A percentile compares a stretch with the other conserved stretches of the same genome.
Evolutionary conservation across 2,888 invertebrate species (phyloP).

Genomic region (Sphecodes monilicornis): DNA sequence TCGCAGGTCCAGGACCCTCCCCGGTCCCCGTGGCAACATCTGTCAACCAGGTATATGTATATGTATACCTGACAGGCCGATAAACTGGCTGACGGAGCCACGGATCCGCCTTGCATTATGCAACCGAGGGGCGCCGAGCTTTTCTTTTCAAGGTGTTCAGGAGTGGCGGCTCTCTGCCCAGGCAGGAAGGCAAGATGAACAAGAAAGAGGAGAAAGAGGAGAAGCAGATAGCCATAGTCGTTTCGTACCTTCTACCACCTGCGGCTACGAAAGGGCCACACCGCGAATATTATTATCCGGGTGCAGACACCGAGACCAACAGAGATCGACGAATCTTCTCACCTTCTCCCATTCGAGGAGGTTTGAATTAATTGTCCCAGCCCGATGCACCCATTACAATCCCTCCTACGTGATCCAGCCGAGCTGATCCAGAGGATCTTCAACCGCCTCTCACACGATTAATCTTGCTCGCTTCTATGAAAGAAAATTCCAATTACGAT

Average conservation of each 20-base stretch:
- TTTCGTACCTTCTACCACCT: constrained; percentile 55
- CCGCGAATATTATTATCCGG: constrained; percentile 65
- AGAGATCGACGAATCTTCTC: constrained; percentile 47
- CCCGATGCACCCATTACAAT: constrained; percentile 49
- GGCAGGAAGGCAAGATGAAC: constrained; percentile 19
- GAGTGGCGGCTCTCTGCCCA: constrained; percentile 22
- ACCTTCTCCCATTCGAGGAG: constrained; percentile 25
- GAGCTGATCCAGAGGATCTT: background rate
- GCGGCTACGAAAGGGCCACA: constrained; percentile 54
- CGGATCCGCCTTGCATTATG: constrained; percentile 73
- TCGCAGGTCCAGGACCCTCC: constrained; percentile 53
- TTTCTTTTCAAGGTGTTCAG: constrained; percentile 63
- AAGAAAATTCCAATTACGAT: constrained; percentile 13
- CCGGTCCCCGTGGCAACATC: constrained; percentile 68
- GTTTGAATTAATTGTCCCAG: constrained; percentile 60
- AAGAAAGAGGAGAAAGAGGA: background rate
- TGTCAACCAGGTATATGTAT: constrained; percentile 68
- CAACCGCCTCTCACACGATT: constrained; percentile 22
- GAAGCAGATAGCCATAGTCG: constrained; percentile 26
- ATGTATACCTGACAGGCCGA: constrained; percentile 69
- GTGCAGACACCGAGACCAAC: constrained; percentile 61
- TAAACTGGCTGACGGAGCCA: constrained; percentile 73
- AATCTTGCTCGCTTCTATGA: background rate
- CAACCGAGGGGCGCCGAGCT: constrained; percentile 64
- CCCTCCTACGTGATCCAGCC: constrained; percentile 10